These are phyloP conservation scores for Plutella xylostella DNA, from an alignment of 2,888 invertebrate species.

Conservation along the genomic window DNA sequence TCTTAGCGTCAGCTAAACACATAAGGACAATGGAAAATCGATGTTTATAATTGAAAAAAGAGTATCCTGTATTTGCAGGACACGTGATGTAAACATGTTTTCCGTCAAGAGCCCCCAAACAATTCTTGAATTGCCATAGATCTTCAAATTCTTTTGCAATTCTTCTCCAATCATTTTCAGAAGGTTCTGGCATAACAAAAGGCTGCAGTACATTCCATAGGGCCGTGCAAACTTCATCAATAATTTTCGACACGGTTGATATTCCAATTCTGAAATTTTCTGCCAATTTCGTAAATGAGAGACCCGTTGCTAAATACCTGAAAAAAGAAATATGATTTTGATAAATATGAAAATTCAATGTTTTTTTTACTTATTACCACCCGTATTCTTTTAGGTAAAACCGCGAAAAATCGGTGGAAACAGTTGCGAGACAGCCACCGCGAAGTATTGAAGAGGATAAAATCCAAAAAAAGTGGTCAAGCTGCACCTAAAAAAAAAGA, in stretches of 20 bases:
- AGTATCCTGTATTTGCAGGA: conserved; percentile 5
- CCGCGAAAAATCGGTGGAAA: conserved; percentile 17
- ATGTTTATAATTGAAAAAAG: conserved; percentile 2
- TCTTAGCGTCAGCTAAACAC: conserved; percentile 4
- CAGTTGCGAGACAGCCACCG: conserved; percentile 18
- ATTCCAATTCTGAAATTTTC: conserved; percentile 6
- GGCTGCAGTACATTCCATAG: conserved; percentile 8
- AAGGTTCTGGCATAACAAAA: conserved; percentile 13
- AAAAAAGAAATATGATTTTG: too few species aligned
- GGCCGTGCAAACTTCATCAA: conserved; percentile 8
- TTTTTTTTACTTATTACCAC: conserved; percentile 12
- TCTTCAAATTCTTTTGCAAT: conserved; percentile 11
- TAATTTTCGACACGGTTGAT: conserved; percentile 8
- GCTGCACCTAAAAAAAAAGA: conserved; percentile 10
- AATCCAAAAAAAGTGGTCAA: conserved; percentile 18
- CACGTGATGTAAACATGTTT: conserved; percentile 12
- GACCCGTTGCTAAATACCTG: conserved; percentile 12
- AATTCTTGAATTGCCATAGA: conserved; percentile 14
- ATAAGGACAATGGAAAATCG: conserved; percentile 2
- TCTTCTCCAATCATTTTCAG: conserved; percentile 10
- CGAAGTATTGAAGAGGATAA: conserved; percentile 15
- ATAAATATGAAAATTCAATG: conserved; percentile 13
- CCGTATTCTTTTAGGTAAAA: conserved; percentile 16
- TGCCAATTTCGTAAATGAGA: conserved; percentile 1
- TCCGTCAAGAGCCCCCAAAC: conserved; percentile 10